Evolutionary conservation across 2,113 vertebrate genomes (phyloP).

Genomic region (Cheirogaleus medius): DNA sequence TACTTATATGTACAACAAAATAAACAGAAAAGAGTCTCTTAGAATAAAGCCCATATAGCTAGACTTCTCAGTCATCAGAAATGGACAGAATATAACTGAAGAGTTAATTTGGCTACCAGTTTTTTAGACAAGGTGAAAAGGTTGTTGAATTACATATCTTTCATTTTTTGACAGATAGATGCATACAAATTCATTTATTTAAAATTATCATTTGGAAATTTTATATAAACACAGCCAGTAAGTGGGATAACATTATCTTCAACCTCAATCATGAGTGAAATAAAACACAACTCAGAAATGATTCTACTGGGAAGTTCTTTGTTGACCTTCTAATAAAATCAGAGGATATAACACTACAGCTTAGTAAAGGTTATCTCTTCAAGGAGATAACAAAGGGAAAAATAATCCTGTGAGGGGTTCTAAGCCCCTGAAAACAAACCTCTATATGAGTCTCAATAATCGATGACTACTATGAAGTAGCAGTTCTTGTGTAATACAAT

Average conservation of each 20-base stretch:
- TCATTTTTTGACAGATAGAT: slow-evolving; percentile 25
- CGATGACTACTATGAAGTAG: not conserved
- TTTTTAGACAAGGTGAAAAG: slow-evolving; percentile 7
- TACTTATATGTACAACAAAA: not conserved
- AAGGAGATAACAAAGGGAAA: not conserved
- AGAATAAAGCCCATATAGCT: not conserved
- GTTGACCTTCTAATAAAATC: slow-evolving; percentile 32
- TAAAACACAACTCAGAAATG: not conserved
- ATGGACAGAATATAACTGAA: not conserved
- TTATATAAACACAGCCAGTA: not conserved
- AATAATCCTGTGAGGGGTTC: not conserved
- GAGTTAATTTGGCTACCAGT: not conserved
- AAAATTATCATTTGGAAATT: not conserved
- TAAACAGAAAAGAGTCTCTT: not conserved
- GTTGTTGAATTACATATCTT: not conserved
- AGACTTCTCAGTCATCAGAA: not conserved
- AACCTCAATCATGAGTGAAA: not conserved
- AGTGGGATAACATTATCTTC: not conserved
- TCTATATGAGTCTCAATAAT: not conserved
- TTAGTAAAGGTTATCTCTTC: not conserved
- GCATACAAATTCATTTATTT: not conserved
- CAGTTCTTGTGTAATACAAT: not conserved
- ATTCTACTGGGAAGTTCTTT: not conserved
- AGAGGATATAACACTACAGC: not conserved
- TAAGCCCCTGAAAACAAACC: not conserved